Conservation (phyloP, 2,888 invertebrate genomes). For the Nycteola revayana region DNA sequence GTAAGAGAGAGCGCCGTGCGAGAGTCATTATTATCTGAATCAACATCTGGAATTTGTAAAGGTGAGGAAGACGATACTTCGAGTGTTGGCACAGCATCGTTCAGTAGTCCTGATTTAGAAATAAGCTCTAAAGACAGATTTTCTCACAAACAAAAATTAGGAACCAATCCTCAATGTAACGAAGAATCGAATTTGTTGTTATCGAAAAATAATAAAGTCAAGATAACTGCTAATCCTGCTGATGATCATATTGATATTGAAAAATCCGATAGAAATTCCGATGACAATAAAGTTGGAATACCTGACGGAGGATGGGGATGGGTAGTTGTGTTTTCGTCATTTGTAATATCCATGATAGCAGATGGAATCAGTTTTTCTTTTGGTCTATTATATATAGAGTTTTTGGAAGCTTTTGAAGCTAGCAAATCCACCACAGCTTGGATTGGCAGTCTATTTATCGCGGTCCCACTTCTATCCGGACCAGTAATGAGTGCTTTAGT, state of each 20-base stretch:
- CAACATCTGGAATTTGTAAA: constrained; percentile 76
- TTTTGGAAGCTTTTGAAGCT: constrained; percentile 89
- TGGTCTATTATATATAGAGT: constrained; percentile 92
- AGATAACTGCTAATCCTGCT: constrained; percentile 43
- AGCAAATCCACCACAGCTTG: constrained; percentile 93
- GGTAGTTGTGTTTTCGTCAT: constrained; percentile 93
- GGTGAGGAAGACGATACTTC: constrained; percentile 67
- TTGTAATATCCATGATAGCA: constrained; percentile 93
- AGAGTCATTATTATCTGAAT: constrained; percentile 67
- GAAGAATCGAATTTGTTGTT: constrained; percentile 16
- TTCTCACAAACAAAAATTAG: no score
- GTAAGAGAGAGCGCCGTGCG: constrained; percentile 49
- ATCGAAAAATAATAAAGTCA: constrained; percentile 33
- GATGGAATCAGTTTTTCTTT: constrained; percentile 97
- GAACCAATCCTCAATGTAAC: constrained; percentile 10
- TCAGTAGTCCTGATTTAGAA: constrained; percentile 67
- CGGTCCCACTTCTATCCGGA: constrained; percentile 92
- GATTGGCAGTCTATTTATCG: constrained; percentile 94
- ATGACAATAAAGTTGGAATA: constrained; percentile 73
- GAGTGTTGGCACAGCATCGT: constrained; percentile 53
- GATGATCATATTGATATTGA: constrained; percentile 29
- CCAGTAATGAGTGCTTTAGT: constrained; percentile 92
- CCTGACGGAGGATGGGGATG: constrained; percentile 95
- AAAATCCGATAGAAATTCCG: constrained; percentile 29
- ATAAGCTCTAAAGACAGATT: constrained; percentile 47